Base-by-base conservation (phyloP, 2,113 vertebrate species). In the Collichthys lucidus region DNA sequence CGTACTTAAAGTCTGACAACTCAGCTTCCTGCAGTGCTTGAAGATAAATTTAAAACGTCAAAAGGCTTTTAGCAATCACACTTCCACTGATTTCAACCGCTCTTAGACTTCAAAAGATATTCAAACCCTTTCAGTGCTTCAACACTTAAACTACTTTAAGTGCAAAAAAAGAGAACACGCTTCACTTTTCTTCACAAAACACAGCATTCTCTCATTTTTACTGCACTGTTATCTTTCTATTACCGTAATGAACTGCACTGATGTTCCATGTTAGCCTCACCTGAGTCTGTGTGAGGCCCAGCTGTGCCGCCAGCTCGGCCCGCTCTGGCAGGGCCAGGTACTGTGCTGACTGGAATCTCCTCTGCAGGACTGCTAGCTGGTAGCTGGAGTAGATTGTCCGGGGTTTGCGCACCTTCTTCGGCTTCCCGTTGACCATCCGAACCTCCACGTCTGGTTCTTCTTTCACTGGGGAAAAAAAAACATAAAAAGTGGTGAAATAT, bases 221-320 rank as follows among this genome's bases (percentile, higher is more conserved):
- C 35, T 46, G 61, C 20, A 4, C n/a, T 42, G 1, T 55, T 29
- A 20, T 42, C 17, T 62, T 20, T 20, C 22, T 29, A 0, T 59
- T 5, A 11, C 20, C n/a, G n/a, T 16, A 4, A 19, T 46, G n/a
- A 22, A 19, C 12, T 19, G 55, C 26, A 47, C 16, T 40, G 3
- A 40, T 3, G 11, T n/a, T 46, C 20, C 20, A 31, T 14, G 63
- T 14, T 12, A 9, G 75, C 2, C 78, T 91, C 87, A 98, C 97
- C 97, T 98, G 97, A 3, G 97, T 98, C 94, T 98, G 97, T 3
- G 97, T 98, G 87, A 98, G 96, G 90, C 97, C 97, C 83, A 98
- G 90, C 87, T 97, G 96, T 0, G 97, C 97, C 0, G 97, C 97
- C 88, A 98, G 95, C 81, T 98, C 97, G 0, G 97, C 97, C 66